Base-by-base conservation (phyloP, 1,140 invertebrate genomes). In the Whitmania pigra region DNA sequence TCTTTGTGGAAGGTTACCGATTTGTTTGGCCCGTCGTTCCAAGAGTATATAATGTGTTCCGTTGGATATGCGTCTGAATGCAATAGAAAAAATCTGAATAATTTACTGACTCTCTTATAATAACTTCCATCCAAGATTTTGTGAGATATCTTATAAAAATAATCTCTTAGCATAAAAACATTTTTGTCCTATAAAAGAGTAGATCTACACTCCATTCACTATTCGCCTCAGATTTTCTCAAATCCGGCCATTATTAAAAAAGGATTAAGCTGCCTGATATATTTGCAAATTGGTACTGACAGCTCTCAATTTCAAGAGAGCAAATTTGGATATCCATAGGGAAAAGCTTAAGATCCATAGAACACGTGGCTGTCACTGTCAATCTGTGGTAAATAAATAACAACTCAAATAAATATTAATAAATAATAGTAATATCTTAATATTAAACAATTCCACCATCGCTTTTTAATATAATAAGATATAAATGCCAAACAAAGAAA, bases 41-140 rank as follows among this genome's bases (percentile, higher is more conserved):
- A 94, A 84, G 91, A 92, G 87, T 94, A 93, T 78, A 90, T 88
- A 85, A 95, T 94, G 87, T 95, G 92, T 84, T 90, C 87, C 91
- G 93, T 94, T 81, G 92, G 93, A 87, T 94, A 94, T 85, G 92
- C 92, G 87, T 94, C 92, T 94, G 88, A 22, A 31, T 22, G n/a
- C 27, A 17, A 68, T 31, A 22, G 36, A 40, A 9, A 40, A 36
- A 27, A 63, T 63, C 22, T 1, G 13, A 63, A 31, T 63, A 63
- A 63, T 49, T 49, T 49, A 49, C 15, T 15, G 43, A 49, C 43
- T 15, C 15, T 49, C 43, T 49, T 49, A 4, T 49, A 13, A 49
- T 7, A 49, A 49, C 43, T 49, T 49, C 15, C 15, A 11, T 49
- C 15, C 43, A 49, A 49, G 43, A 15, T 49, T 49, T 49, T 49